A percentile compares a stretch with the other conserved stretches of the same genome.
Conservation (phyloP, 2,888 invertebrate species). For the Andrena bicolor region DNA sequence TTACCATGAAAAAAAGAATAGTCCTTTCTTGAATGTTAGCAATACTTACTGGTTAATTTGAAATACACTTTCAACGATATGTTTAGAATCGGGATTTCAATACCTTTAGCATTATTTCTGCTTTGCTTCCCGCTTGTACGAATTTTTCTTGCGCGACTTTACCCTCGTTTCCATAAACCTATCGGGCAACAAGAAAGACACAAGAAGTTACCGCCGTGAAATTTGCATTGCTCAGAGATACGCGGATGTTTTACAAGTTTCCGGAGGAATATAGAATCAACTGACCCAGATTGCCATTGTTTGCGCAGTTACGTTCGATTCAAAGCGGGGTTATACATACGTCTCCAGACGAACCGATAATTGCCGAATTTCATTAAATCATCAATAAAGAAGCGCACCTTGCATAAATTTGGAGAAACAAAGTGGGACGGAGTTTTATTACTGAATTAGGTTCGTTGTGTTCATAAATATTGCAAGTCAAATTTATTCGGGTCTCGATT, state of each 20-base stretch:
- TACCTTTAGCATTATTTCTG: constrained; percentile 20
- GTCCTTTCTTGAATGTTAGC: background rate
- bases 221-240: constrained; percentile 45
- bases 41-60: background rate
- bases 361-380: constrained; percentile 39
- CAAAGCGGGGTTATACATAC: constrained; percentile 1
- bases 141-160: constrained; percentile 45
- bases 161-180: constrained; percentile 48
- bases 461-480: background rate
- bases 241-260: constrained; percentile 54
- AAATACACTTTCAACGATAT: background rate
- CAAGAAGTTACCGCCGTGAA: constrained; percentile 44
- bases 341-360: constrained; percentile 35
- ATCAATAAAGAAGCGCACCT: background rate
- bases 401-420: background rate
- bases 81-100: background rate
- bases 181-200: constrained; percentile 47
- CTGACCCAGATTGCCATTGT: constrained; percentile 54
- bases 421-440: background rate
- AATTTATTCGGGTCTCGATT: background rate
- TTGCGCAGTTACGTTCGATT: constrained; percentile 35
- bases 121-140: constrained; percentile 2
- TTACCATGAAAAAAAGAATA: background rate
- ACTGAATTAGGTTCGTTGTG: background rate
- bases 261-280: constrained; percentile 50